Evolutionary conservation across 2,888 invertebrate genomes (phyloP).

Genomic region (Melanchra persicariae): DNA sequence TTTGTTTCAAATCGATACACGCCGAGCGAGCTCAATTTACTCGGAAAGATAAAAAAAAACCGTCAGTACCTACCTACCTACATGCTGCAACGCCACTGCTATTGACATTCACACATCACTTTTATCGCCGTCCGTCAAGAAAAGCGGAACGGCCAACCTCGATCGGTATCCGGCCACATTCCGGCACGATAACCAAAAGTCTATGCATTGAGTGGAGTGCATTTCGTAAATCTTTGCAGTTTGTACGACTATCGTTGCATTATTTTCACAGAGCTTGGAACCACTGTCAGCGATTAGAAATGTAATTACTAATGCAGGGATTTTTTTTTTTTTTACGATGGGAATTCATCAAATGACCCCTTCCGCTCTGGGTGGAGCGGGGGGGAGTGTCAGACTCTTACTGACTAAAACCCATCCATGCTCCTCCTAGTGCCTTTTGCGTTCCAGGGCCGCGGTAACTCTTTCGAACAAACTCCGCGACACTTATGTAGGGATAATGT

Average conservation of each 20-base stretch:
- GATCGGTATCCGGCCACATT: conserved; percentile 48
- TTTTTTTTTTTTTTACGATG: too few species aligned
- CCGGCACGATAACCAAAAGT: conserved; percentile 58
- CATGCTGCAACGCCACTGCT: conserved; percentile 12
- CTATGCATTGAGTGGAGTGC: conserved; percentile 30
- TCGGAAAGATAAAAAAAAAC: neutral
- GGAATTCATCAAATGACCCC: too few species aligned
- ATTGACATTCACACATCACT: conserved; percentile 52
- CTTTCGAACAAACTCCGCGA: too few species aligned
- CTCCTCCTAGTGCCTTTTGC: too few species aligned
- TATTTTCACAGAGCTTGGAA: conserved; percentile 8
- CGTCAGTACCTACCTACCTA: neutral
- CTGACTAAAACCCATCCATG: too few species aligned
- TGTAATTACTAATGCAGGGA: neutral
- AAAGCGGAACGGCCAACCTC: conserved; percentile 56
- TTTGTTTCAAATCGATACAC: neutral
- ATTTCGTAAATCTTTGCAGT: conserved; percentile 54
- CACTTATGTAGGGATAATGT: neutral
- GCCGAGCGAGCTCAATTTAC: neutral
- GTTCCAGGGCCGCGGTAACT: too few species aligned
- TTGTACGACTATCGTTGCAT: conserved; percentile 17
- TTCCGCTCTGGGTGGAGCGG: too few species aligned
- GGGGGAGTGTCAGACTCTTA: too few species aligned
- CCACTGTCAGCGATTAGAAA: neutral
- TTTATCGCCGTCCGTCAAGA: conserved; percentile 45